These are phyloP conservation scores for Zygaena filipendulae DNA, from an alignment of 2,888 invertebrate genomes.

Conservation along the genomic window DNA sequence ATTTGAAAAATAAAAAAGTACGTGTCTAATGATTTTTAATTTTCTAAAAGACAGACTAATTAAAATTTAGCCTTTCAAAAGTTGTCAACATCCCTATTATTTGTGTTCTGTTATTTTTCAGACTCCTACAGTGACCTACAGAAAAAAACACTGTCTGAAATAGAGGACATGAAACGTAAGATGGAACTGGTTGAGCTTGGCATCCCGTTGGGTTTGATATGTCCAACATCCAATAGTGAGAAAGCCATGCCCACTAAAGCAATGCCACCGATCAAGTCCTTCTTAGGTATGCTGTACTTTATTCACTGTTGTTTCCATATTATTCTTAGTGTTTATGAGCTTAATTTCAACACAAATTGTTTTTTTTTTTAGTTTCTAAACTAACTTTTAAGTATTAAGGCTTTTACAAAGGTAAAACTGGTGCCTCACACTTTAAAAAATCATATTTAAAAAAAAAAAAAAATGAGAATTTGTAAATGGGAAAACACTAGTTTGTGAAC, in stretches of 20 bases:
- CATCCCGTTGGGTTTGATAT: slow-evolving; percentile 56
- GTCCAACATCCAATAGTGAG: slow-evolving; percentile 38
- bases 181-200: slow-evolving; percentile 58
- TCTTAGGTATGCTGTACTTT: slow-evolving; percentile 36
- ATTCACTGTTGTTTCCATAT: not conserved
- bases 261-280: slow-evolving; percentile 59
- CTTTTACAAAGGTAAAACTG: no score
- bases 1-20: no score
- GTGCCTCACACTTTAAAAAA: no score
- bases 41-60: no score
- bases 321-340: no score
- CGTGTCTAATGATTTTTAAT: no score
- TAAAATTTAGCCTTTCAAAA: no score
- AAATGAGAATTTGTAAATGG: no score
- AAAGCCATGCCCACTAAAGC: slow-evolving; percentile 61
- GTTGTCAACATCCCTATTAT: no score
- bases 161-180: slow-evolving; percentile 59
- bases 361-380: not conserved
- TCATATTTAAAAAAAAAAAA: no score
- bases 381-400: not conserved
- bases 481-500: no score
- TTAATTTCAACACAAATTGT: no score
- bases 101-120: slow-evolving; percentile 11
- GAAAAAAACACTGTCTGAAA: slow-evolving; percentile 44
- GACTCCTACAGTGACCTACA: slow-evolving; percentile 37